phyloP scores from a whole-genome alignment of 2,797 vertebrate genomes.

The Pangasius macronema region DNA sequence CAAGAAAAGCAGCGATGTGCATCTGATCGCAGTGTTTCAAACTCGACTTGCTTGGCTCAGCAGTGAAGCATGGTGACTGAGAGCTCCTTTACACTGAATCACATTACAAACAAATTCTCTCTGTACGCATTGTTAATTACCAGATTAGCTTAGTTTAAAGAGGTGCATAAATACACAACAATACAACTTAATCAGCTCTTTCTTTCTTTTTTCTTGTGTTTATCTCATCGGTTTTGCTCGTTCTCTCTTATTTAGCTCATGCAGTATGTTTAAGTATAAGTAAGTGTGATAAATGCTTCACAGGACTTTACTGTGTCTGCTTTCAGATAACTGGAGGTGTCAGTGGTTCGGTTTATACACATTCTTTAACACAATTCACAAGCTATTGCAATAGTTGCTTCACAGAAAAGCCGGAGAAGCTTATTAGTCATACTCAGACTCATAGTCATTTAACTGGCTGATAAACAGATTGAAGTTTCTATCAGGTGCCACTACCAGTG shows the following conservation, averaged over 20 bases:
- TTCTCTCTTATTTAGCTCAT: slow-evolving; percentile 62
- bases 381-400: not conserved
- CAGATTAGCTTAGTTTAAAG: slow-evolving; percentile 60
- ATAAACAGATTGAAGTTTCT: not conserved
- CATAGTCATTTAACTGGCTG: not conserved
- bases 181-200: slow-evolving; percentile 27
- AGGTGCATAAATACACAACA: slow-evolving; percentile 34
- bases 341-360: slow-evolving; percentile 13
- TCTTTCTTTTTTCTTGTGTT: slow-evolving; percentile 50
- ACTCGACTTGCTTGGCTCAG: slow-evolving; percentile 64
- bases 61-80: slow-evolving; percentile 53
- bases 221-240: slow-evolving; percentile 50
- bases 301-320: slow-evolving; percentile 94
- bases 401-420: not conserved
- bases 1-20: slow-evolving; percentile 10
- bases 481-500: not conserved
- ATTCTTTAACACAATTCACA: slow-evolving; percentile 28
- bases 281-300: slow-evolving; percentile 97
- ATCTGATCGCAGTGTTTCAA: slow-evolving; percentile 57
- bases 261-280: slow-evolving; percentile 94
- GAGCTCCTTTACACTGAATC: slow-evolving; percentile 62
- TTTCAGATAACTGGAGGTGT: slow-evolving; percentile 89
- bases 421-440: not conserved
- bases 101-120: slow-evolving; percentile 65
- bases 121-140: slow-evolving; percentile 66